Evolutionary conservation across 2,888 invertebrate species (phyloP), one percentile per base, ranked within the genome.

Genomic region (Drosophila neonasuta): DNA sequence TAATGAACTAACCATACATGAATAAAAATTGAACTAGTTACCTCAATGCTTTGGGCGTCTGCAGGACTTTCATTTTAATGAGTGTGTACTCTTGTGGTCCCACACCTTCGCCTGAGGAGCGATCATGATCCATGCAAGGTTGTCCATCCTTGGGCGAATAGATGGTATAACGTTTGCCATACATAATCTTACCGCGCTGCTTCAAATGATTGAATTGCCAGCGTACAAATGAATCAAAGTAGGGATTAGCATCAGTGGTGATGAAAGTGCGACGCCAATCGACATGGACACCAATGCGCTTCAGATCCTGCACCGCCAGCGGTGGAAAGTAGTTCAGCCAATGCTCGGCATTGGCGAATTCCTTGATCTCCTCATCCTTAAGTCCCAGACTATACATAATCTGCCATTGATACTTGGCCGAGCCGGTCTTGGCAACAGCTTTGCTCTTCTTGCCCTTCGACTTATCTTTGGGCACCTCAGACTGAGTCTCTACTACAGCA

Each of bases 101-200:
- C 4, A 99, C 99, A 49, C 99, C 99, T 92, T 99, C 99, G 0
- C 99, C 99, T 2, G 95, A 92, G 42, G 97, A 95, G 80, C 99
- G 93, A 91, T 99, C 99, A 89, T 99, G 99, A 91, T 99, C 99
- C 99, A 99, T 99, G 90, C 99, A 99, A 0, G 99, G 99, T 90
- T 99, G 99, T 8, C 95, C 95, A 91, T 99, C 99, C 87, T 96
- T 94, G 0, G 99, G 98, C 0, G 99, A 99, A 91, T 94, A 99
- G 75, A 99, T 96, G 0, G 99, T 98, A 89, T 99, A 96, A 6
- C 99, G 93, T 92, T 99, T 99, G 15, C 99, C 99, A 92, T 97
- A 99, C 92, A 97, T 95, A 30, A 99, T 94, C 91, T 98, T 98
- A 70, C 97, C 96, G 49, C 95, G 93, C 67, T 95, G 94, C 89